phyloP scores from a whole-genome alignment of 2,888 invertebrate species.

The Parnassius mnemosyne region DNA sequence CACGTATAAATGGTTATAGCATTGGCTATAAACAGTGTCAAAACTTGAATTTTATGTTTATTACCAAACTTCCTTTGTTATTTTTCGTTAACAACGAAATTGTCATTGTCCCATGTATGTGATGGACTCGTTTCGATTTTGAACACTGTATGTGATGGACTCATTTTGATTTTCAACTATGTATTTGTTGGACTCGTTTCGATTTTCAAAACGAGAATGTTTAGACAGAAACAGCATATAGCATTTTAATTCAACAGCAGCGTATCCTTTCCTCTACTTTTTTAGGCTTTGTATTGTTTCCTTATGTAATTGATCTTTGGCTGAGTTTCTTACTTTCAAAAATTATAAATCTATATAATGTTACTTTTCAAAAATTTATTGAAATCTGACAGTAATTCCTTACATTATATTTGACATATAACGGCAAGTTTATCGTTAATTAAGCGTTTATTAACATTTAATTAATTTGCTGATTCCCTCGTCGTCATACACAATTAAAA shows the following conservation, averaged over 20 bases:
- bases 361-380: too few species aligned
- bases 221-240: slow-evolving; percentile 72
- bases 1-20: slow-evolving; percentile 24
- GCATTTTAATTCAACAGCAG: slow-evolving; percentile 75
- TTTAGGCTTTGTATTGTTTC: slow-evolving; percentile 64
- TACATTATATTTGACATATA: too few species aligned
- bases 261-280: slow-evolving; percentile 56
- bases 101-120: slow-evolving; percentile 66
- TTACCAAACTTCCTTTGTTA: slow-evolving; percentile 58
- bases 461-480: too few species aligned
- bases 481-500: slow-evolving; percentile 1
- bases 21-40: slow-evolving; percentile 23
- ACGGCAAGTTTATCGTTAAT: too few species aligned
- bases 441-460: too few species aligned
- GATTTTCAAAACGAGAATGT: slow-evolving; percentile 67
- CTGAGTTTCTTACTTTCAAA: slow-evolving; percentile 45
- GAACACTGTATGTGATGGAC: slow-evolving; percentile 12
- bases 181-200: slow-evolving; percentile 72
- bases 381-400: too few species aligned
- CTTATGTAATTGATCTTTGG: slow-evolving; percentile 49
- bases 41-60: slow-evolving; percentile 56
- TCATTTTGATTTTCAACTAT: slow-evolving; percentile 25
- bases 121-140: slow-evolving; percentile 75
- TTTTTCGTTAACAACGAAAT: slow-evolving; percentile 67
- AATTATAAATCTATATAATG: background rate